phyloP scores from a whole-genome alignment of 2,113 vertebrate species.

The Ia io region DNA sequence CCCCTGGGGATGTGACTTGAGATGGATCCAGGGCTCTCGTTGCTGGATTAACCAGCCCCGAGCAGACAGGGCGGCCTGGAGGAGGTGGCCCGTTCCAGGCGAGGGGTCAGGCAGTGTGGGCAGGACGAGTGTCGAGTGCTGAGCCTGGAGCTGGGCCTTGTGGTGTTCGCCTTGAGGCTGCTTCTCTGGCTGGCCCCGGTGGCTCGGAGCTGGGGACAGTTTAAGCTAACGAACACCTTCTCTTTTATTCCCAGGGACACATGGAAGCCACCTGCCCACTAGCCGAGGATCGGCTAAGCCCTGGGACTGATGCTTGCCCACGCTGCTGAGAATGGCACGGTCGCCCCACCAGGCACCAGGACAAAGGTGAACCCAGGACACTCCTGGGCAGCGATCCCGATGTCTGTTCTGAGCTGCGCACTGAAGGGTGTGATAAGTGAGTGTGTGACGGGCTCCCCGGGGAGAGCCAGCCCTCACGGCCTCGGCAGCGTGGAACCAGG shows the following conservation, averaged over 20 bases:
- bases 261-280: not conserved
- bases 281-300: conserved; percentile 25
- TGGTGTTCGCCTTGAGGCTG: not conserved
- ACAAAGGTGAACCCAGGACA: conserved; percentile 14
- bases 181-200: not conserved
- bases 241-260: conserved; percentile 56
- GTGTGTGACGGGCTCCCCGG: conserved; percentile 22
- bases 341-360: conserved; percentile 1
- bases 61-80: not conserved
- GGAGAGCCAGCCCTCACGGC: not conserved
- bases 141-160: not conserved
- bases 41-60: not conserved
- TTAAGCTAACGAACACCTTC: not conserved
- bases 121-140: not conserved
- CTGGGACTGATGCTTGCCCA: conserved; percentile 34
- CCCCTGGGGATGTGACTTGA: not conserved
- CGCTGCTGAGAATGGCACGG: conserved; percentile 36
- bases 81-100: not conserved
- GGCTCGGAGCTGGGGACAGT: not conserved
- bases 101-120: not conserved
- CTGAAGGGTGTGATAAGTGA: conserved; percentile 63
- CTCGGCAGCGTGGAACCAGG: not conserved
- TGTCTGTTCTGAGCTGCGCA: conserved; percentile 50
- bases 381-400: conserved; percentile 54
- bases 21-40: not conserved